Conservation (phyloP, 2,113 vertebrate genomes). For the Dascyllus trimaculatus region DNA sequence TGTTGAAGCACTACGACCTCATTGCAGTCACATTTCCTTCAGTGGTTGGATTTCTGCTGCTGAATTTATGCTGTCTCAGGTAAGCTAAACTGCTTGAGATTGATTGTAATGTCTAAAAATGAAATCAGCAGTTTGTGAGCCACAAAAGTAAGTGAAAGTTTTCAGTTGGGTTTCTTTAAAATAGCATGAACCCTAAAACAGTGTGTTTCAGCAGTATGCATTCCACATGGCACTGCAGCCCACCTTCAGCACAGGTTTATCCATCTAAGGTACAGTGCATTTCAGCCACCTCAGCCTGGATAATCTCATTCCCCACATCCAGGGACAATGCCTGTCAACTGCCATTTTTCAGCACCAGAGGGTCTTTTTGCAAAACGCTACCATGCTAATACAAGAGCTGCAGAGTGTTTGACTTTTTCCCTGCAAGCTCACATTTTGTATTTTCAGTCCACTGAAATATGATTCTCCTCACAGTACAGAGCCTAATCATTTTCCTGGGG, state of each 20-base stretch:
- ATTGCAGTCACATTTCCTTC: no score
- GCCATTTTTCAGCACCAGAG: conserved; percentile 29
- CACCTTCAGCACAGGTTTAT: conserved; percentile 5
- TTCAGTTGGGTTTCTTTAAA: no score
- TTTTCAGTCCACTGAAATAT: conserved; percentile 17
- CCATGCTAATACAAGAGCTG: conserved; percentile 2
- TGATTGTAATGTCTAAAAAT: no score
- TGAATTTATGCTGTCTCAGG: no score
- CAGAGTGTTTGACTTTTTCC: conserved; percentile 19
- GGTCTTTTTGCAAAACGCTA: conserved; percentile 18
- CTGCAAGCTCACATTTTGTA: conserved; percentile 23
- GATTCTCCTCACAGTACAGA: conserved; percentile 4
- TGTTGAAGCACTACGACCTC: no score
- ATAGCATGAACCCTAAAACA: no score
- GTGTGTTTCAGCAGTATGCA: conserved; percentile 11
- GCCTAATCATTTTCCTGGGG: not conserved
- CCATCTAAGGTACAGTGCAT: not conserved
- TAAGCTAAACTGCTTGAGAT: no score
- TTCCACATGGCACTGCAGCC: not conserved
- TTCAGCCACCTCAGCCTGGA: conserved; percentile 19
- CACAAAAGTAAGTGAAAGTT: no score
- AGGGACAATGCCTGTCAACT: conserved; percentile 34
- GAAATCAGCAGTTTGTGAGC: no score
- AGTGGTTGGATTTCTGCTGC: no score
- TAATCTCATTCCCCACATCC: conserved; percentile 39